Percentiles rank a stretch among this genome's conserved stretches.
phyloP scores from a whole-genome alignment of 2,888 invertebrate genomes.

The Mechanitis mazaeus region DNA sequence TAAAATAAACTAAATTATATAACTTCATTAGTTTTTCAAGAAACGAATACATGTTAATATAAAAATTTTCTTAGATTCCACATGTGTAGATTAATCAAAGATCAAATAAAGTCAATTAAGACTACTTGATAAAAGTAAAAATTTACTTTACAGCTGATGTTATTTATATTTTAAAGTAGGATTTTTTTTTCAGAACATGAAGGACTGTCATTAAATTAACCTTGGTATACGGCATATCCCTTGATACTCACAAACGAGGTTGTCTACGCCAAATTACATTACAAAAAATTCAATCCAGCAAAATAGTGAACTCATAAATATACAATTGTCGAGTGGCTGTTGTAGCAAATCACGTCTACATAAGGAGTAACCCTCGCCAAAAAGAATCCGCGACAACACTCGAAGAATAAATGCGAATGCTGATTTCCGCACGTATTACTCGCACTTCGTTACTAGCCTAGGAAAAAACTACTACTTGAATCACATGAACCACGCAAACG shows the following conservation, averaged over 20 bases:
- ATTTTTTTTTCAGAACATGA: constrained; percentile 14
- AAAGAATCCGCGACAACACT: constrained; percentile 57
- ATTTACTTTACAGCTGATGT: too few relatives aligned
- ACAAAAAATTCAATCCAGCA: constrained; percentile 44
- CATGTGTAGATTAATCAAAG: too few relatives aligned
- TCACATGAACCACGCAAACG: constrained; percentile 66
- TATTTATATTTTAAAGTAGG: neutral
- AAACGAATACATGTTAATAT: too few relatives aligned
- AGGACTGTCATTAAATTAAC: constrained; percentile 24
- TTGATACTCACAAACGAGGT: constrained; percentile 34
- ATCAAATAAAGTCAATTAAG: too few relatives aligned
- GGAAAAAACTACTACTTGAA: constrained; percentile 69
- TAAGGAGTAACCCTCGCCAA: constrained; percentile 47
- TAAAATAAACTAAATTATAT: constrained; percentile 1
- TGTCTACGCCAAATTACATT: constrained; percentile 40
- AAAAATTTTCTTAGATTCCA: too few relatives aligned
- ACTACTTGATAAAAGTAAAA: too few relatives aligned
- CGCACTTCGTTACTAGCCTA: constrained; percentile 61
- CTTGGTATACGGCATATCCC: constrained; percentile 26
- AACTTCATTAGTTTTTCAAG: too few relatives aligned
- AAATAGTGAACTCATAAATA: constrained; percentile 73
- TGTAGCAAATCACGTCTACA: constrained; percentile 64
- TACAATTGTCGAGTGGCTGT: constrained; percentile 69
- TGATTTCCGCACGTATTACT: constrained; percentile 70
- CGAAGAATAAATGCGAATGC: constrained; percentile 50